These are phyloP conservation scores for Falco rusticolus DNA, from an alignment of 2,797 vertebrate genomes.

Conservation along the genomic window DNA sequence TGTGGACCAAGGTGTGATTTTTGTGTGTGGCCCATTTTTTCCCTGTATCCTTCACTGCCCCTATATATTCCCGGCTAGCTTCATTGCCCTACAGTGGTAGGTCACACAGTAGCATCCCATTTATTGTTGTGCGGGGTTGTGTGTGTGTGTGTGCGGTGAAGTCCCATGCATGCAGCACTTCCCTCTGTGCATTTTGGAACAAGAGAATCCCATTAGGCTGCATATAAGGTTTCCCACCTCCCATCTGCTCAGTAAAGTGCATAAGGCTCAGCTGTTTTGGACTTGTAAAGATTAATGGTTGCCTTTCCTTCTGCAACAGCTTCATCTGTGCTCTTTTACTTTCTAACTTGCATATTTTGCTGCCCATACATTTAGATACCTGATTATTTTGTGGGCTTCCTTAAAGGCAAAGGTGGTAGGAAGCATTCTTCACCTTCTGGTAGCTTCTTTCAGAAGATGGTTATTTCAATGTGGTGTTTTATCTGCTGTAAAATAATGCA, in stretches of 20 bases:
- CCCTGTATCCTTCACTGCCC: background rate
- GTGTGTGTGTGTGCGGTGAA: background rate
- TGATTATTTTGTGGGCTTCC: background rate
- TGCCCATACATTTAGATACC: background rate
- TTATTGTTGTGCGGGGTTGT: background rate
- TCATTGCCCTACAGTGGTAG: background rate
- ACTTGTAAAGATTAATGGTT: background rate
- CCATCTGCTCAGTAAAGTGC: conserved; percentile 9
- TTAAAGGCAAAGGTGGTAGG: background rate
- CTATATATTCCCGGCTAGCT: background rate
- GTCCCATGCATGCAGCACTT: background rate
- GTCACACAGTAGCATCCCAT: background rate
- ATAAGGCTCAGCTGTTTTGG: background rate
- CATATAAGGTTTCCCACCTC: background rate
- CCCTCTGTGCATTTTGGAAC: background rate
- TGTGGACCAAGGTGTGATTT: background rate
- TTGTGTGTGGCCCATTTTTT: background rate
- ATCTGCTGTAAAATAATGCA: background rate
- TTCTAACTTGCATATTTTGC: background rate
- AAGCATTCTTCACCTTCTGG: background rate
- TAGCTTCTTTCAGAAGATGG: background rate
- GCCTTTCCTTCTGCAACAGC: background rate
- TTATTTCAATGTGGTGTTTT: background rate
- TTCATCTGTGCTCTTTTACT: background rate
- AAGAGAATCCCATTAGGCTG: background rate